These are phyloP conservation scores for Agonopterix alstromeriana DNA, from an alignment of 2,888 invertebrate genomes.

Conservation along the genomic window DNA sequence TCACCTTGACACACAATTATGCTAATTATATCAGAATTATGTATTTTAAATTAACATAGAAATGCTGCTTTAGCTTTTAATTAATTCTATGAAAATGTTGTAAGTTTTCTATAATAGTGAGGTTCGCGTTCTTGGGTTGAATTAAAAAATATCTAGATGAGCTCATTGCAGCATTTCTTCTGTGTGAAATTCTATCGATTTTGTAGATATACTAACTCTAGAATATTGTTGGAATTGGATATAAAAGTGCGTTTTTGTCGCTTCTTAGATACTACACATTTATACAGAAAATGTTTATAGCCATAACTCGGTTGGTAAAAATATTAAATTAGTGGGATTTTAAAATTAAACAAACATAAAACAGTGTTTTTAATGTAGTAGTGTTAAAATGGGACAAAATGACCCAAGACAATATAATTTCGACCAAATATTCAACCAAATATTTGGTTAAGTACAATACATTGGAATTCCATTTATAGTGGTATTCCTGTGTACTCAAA, in stretches of 20 bases:
- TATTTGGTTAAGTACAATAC: constrained; percentile 55
- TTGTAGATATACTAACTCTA: background rate
- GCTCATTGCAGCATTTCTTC: constrained; percentile 20
- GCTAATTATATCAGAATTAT: constrained; percentile 11
- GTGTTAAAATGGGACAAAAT: constrained; percentile 30
- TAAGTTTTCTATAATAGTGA: no score
- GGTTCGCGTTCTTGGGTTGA: no score
- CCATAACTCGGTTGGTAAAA: no score
- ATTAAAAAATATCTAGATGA: constrained; percentile 14
- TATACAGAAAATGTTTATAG: constrained; percentile 11
- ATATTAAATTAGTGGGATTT: constrained; percentile 21
- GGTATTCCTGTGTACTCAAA: constrained; percentile 45
- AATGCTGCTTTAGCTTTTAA: constrained; percentile 21
- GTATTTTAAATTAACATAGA: constrained; percentile 13
- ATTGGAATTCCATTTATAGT: constrained; percentile 48
- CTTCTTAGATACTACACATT: constrained; percentile 28
- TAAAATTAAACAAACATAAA: constrained; percentile 28
- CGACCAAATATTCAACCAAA: constrained; percentile 65
- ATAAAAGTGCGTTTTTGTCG: constrained; percentile 17
- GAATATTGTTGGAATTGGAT: constrained; percentile 9
- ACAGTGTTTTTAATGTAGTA: constrained; percentile 31
- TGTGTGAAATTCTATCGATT: constrained; percentile 12
- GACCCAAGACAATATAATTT: constrained; percentile 66
- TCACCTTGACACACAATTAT: constrained; percentile 19
- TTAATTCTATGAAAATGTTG: background rate